A percentile compares a stretch with the other conserved stretches of the same genome.
Conservation (phyloP, 2,113 vertebrate species). For the Corynorhinus townsendii region DNA sequence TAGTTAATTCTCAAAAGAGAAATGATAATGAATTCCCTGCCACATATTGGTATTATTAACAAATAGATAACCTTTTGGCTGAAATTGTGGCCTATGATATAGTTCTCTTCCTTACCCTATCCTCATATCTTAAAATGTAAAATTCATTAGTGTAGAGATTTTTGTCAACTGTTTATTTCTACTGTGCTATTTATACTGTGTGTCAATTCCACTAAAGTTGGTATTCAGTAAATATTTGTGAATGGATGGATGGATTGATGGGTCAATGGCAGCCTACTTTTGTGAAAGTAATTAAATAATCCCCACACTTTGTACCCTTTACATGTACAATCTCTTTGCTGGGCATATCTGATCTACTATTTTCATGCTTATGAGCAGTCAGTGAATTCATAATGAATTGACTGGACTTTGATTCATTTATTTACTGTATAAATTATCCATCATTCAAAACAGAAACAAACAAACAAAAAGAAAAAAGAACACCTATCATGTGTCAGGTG, state of each 20-base stretch:
- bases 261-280: neutral
- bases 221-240: neutral
- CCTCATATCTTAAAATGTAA: neutral
- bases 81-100: neutral
- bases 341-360: neutral
- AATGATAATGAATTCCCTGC: neutral
- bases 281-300: neutral
- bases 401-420: neutral
- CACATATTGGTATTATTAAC: neutral
- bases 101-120: neutral
- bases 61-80: neutral
- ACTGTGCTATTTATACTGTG: fast-evolving
- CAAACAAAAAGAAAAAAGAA: neutral
- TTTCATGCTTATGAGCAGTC: neutral
- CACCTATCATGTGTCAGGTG: neutral
- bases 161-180: neutral
- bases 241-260: neutral
- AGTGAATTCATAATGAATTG: neutral
- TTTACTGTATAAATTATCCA: neutral
- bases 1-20: neutral
- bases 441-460: neutral
- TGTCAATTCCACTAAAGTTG: neutral
- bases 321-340: neutral
- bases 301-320: neutral
- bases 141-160: neutral